phyloP scores from a whole-genome alignment of 2,888 invertebrate genomes.

The Epinotia bilunana region DNA sequence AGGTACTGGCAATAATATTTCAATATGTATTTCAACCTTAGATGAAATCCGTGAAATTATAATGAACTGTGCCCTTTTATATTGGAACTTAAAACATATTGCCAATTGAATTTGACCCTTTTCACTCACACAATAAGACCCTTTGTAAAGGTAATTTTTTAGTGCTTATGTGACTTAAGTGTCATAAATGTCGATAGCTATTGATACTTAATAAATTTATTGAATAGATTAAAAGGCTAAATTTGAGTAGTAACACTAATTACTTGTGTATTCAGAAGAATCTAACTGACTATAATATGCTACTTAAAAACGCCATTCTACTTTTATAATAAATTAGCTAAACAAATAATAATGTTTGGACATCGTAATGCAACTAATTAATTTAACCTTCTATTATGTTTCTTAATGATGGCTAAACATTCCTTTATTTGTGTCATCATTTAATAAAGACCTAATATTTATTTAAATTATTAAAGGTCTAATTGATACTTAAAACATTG shows the following conservation, averaged over 20 bases:
- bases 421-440: background rate
- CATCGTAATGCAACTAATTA: constrained; percentile 6
- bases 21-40: constrained; percentile 13
- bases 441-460: background rate
- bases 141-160: background rate
- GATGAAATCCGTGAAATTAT: constrained; percentile 43
- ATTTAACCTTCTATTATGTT: constrained; percentile 13
- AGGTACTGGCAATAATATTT: constrained; percentile 11
- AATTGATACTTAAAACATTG: background rate
- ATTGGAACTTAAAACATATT: constrained; percentile 6
- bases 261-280: background rate
- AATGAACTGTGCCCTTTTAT: constrained; percentile 51
- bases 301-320: background rate
- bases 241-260: constrained; percentile 12
- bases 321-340: constrained; percentile 12
- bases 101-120: constrained; percentile 14
- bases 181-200: constrained; percentile 29
- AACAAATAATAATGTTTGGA: constrained; percentile 28
- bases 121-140: background rate
- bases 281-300: background rate
- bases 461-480: background rate
- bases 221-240: constrained; percentile 31
- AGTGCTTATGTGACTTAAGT: background rate
- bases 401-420: constrained; percentile 6
- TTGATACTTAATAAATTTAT: constrained; percentile 24